Evolutionary conservation across 2,113 vertebrate genomes (phyloP), one percentile per base, ranked within the genome.

Genomic region (Brevimyrus niger): DNA sequence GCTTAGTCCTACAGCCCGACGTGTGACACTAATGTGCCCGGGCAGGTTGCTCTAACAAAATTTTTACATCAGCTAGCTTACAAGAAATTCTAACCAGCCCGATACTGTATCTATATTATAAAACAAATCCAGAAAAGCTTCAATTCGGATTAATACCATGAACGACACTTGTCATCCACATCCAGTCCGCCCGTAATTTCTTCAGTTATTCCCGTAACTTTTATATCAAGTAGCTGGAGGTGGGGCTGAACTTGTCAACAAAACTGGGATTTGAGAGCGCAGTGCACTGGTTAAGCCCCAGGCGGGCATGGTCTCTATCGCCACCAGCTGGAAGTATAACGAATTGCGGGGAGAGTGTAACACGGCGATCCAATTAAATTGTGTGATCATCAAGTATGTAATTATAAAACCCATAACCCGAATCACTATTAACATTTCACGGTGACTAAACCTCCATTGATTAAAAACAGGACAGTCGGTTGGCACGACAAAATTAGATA

Each of bases 401-500:
- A 80, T 80, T 80, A 80, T 80, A 15, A 38, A 35, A 42, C 73
- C 73, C 82, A 82, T 82, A 82, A 82, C 23, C 15, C 76, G 76
- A 82, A 44, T 69, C 61, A 31, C 1, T 69, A 69, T 31, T 31
- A 69, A 69, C 61, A 69, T 69, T 69, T 69, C 73, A 38, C 35
- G 35, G 73, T 80, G 73, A 27, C 35, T 38, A 42, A 80, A 80
- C 31, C 17, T 80, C 35, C 73, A 35, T 42, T 80, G 73, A 80
- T 42, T 84, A 46, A 47, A 47, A 46, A 47, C 6, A 84, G 82
- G 82, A 84, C 82, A 46, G 38, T 42, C 38, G 82, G 82, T 46
- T 84, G 19, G 38, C 82, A 84, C 82, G 82, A 84, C 82, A 84
- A 84, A 82, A 82, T 44, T 82, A 44, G 82, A 47, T 84, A 84